A percentile compares a stretch with the other conserved stretches of the same genome.
Conservation (phyloP, 2,888 invertebrate genomes). For the Sminthurinus aureus region DNA sequence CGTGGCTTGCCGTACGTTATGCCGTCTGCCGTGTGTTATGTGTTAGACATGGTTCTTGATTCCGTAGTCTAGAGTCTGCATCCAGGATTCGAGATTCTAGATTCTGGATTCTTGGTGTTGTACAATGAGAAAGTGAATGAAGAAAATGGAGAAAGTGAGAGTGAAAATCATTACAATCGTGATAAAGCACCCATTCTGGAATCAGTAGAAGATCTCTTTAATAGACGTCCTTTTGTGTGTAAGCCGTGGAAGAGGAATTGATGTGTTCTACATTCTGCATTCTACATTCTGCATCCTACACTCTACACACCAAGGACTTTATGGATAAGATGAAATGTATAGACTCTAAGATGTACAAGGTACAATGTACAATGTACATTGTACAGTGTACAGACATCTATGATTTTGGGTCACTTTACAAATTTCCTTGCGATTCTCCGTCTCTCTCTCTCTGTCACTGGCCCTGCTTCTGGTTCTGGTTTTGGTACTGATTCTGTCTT, state of each 20-base stretch:
- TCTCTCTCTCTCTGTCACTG: not conserved
- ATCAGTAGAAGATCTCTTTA: conserved; percentile 55
- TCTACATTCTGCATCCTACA: too few species aligned
- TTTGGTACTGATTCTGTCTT: not conserved
- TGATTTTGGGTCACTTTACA: conserved; percentile 32
- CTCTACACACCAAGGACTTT: too few species aligned
- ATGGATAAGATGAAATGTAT: too few species aligned
- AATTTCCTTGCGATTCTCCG: conserved; percentile 21
- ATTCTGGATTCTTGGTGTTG: not conserved
- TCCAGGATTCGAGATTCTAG: too few species aligned
- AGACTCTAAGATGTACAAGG: not conserved
- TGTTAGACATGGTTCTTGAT: too few species aligned
- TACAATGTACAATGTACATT: not conserved
- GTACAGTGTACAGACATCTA: not conserved
- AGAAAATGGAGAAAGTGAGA: conserved; percentile 13
- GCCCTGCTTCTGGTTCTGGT: not conserved
- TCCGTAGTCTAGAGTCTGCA: too few species aligned
- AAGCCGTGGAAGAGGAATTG: conserved; percentile 44
- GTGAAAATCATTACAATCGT: conserved; percentile 52
- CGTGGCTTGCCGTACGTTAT: not conserved
- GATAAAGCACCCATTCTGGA: conserved; percentile 56
- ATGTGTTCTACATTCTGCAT: conserved; percentile 41
- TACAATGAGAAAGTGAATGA: not conserved
- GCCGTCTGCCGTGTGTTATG: too few species aligned
- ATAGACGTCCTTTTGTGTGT: conserved; percentile 49